These are phyloP conservation scores for Blera fallax DNA, from an alignment of 2,888 invertebrate genomes.

Conservation along the genomic window DNA sequence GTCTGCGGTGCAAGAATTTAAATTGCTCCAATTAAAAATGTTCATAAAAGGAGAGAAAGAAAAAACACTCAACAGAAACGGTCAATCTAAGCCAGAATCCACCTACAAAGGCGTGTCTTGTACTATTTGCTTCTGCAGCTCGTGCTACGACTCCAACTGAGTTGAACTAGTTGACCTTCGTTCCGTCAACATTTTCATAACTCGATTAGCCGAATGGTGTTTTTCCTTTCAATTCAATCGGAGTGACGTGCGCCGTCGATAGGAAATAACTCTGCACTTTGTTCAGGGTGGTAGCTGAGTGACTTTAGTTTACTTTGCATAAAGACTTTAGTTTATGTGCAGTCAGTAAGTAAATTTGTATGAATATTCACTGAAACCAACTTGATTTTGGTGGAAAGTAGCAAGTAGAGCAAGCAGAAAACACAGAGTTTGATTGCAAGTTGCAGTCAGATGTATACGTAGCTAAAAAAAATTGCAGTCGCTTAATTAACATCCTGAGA, in stretches of 20 bases:
- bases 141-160: conserved; percentile 34
- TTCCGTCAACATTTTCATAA: conserved; percentile 22
- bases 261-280: conserved; percentile 13
- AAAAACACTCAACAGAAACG: background rate
- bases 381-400: background rate
- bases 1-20: conserved; percentile 41
- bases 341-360: background rate
- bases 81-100: conserved; percentile 11
- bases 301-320: conserved; percentile 11
- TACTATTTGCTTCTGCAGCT: conserved; percentile 30
- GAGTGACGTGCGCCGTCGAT: conserved; percentile 22
- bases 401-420: no score
- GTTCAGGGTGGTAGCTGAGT: background rate
- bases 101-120: conserved; percentile 57
- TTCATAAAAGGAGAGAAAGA: conserved; percentile 4
- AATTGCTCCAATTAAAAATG: conserved; percentile 47
- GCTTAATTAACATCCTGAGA: no score
- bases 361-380: background rate
- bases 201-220: conserved; percentile 3
- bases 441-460: no score
- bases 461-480: no score
- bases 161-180: conserved; percentile 50
- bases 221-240: conserved; percentile 26
- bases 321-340: background rate
- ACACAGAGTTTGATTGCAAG: no score